phyloP scores from a whole-genome alignment of 2,113 vertebrate species.

The Seriola dumerili region DNA sequence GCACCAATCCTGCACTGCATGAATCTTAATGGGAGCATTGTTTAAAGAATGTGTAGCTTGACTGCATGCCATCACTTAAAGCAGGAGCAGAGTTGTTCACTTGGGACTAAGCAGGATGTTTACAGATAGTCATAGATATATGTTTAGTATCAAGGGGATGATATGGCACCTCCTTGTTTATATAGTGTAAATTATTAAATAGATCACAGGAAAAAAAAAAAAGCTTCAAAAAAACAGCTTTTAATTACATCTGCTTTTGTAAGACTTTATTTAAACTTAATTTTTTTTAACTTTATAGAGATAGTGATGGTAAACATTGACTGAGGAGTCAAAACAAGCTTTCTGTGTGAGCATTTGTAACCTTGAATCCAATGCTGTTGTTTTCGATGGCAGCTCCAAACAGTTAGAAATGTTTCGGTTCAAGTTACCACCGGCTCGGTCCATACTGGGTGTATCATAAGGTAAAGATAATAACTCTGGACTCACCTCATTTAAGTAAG shows the following conservation, averaged over 20 bases:
- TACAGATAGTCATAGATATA: constrained; percentile 46
- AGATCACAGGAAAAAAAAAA: constrained; percentile 4
- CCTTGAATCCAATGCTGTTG: background rate
- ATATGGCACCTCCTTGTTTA: constrained; percentile 49
- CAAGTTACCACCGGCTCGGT: background rate
- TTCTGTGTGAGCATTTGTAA: background rate
- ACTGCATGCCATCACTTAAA: constrained; percentile 40
- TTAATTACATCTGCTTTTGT: constrained; percentile 5
- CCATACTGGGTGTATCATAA: background rate
- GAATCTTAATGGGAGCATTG: constrained; percentile 11
- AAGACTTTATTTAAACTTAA: background rate
- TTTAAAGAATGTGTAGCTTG: constrained; percentile 17
- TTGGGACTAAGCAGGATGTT: constrained; percentile 47
- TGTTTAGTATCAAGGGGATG: constrained; percentile 41
- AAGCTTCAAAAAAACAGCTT: constrained; percentile 3
- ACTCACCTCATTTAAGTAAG: background rate
- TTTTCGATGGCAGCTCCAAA: background rate
- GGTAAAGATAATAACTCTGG: background rate
- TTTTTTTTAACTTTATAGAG: background rate
- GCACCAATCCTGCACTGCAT: background rate
- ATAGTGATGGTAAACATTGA: background rate
- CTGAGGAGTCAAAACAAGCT: constrained; percentile 6
- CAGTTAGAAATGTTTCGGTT: background rate
- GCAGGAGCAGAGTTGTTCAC: constrained; percentile 27
- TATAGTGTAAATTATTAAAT: constrained; percentile 28